Conservation (phyloP, 1,140 invertebrate genomes). For the Magallana gigas region DNA sequence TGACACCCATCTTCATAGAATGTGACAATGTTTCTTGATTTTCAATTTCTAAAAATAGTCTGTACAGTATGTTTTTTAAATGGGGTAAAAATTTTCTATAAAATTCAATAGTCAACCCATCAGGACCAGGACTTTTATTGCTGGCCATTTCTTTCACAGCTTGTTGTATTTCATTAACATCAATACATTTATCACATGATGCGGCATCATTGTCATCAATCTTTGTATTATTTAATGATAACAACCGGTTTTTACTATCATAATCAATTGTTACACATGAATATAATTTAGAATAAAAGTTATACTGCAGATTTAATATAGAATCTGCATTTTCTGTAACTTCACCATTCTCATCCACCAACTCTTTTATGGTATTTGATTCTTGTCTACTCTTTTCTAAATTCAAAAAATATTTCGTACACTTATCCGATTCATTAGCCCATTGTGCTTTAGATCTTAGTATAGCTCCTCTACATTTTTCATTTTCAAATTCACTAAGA, state of each 20-base stretch:
- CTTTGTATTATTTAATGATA: neutral
- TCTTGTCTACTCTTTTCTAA: no score
- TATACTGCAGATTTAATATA: slow-evolving; percentile 40
- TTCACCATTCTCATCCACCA: no score
- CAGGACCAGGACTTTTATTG: slow-evolving; percentile 50
- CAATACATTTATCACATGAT: neutral
- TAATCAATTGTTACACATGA: slow-evolving; percentile 38
- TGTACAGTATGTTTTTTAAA: neutral
- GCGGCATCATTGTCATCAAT: slow-evolving; percentile 1
- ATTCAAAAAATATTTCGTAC: no score
- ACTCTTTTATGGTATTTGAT: no score
- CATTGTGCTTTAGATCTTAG: slow-evolving; percentile 31
- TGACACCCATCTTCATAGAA: slow-evolving; percentile 40
- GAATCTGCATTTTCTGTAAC: neutral
- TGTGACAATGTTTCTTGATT: slow-evolving; percentile 2
- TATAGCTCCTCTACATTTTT: slow-evolving; percentile 37
- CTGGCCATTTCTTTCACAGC: slow-evolving; percentile 39
- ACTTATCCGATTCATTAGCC: no score
- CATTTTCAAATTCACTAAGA: slow-evolving; percentile 30
- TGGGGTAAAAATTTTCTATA: slow-evolving; percentile 34
- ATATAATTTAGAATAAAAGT: slow-evolving; percentile 47
- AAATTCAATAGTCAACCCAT: slow-evolving; percentile 52
- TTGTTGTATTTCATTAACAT: neutral
- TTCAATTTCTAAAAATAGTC: neutral
- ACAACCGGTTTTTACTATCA: slow-evolving; percentile 27